Conservation (phyloP, 2,113 vertebrate genomes). For the Rhodinocichla rosea region DNA sequence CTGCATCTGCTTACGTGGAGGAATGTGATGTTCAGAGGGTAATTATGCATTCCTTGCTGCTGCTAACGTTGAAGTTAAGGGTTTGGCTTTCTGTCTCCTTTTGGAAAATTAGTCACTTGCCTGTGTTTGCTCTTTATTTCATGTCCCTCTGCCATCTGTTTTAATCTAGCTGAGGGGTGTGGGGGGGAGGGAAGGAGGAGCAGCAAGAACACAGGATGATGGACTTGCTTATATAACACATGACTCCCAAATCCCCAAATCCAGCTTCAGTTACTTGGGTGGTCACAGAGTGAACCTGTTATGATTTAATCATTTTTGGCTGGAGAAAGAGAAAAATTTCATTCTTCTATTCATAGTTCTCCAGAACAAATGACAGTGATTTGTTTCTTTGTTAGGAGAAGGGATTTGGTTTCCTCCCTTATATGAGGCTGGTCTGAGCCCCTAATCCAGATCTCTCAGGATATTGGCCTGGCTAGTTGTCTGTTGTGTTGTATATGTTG, state of each 20-base stretch:
- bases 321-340: background rate
- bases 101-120: constrained; percentile 18
- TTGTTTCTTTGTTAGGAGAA: background rate
- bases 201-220: background rate
- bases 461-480: background rate
- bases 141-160: constrained; percentile 41
- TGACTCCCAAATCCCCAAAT: background rate
- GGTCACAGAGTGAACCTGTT: background rate
- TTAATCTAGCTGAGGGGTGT: background rate
- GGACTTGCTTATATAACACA: background rate
- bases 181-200: background rate
- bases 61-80: background rate
- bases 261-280: background rate
- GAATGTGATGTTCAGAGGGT: background rate
- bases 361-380: background rate
- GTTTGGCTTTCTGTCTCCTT: background rate
- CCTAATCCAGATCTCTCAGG: background rate
- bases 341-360: background rate
- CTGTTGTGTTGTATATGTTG: background rate
- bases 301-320: background rate
- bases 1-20: background rate
- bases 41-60: constrained; percentile 7
- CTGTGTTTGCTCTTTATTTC: constrained; percentile 14
- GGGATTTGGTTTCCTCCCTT: background rate
- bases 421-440: background rate